Conservation (phyloP, 2,888 invertebrate species). For the Pterostichus madidus region DNA sequence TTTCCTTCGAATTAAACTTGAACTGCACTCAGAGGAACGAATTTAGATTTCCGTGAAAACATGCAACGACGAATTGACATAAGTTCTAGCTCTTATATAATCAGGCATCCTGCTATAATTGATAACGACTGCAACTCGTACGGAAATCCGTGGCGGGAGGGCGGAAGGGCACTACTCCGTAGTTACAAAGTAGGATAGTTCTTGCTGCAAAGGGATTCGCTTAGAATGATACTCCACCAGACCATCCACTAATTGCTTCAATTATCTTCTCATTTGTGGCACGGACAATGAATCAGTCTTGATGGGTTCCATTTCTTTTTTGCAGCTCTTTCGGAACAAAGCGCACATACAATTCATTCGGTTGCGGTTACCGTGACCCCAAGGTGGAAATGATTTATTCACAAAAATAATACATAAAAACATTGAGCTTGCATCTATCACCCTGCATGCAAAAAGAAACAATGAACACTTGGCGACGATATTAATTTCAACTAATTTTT, state of each 20-base stretch:
- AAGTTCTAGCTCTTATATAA: background rate
- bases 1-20: constrained; percentile 37
- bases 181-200: constrained; percentile 49
- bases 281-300: constrained; percentile 66
- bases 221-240: constrained; percentile 54
- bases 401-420: constrained; percentile 62
- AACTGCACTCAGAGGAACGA: constrained; percentile 36
- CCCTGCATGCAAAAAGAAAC: constrained; percentile 41
- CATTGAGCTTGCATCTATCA: constrained; percentile 8
- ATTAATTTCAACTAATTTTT: constrained; percentile 66
- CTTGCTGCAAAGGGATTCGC: constrained; percentile 46
- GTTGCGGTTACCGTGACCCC: constrained; percentile 31
- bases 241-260: constrained; percentile 65
- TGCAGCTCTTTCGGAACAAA: constrained; percentile 57
- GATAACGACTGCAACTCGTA: constrained; percentile 8
- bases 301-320: constrained; percentile 64
- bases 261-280: constrained; percentile 67
- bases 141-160: constrained; percentile 19
- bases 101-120: constrained; percentile 12
- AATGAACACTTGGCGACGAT: constrained; percentile 9
- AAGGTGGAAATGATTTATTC: constrained; percentile 66
- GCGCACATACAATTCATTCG: constrained; percentile 56
- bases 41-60: constrained; percentile 29
- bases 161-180: background rate
- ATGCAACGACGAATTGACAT: constrained; percentile 31